Evolutionary conservation across 2,888 invertebrate genomes (phyloP).

Genomic region (Drosophila meridionalis): DNA sequence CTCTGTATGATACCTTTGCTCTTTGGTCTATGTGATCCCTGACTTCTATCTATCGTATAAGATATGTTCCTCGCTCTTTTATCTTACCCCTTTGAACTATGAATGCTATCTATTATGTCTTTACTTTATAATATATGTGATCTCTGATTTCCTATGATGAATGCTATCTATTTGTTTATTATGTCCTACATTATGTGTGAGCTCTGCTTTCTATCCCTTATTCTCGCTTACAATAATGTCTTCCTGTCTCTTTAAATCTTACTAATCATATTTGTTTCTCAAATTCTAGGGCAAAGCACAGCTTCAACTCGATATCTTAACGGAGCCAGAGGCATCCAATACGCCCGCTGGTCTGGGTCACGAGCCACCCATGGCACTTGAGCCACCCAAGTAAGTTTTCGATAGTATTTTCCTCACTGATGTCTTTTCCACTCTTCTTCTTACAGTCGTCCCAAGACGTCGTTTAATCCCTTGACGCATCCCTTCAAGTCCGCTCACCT

Average conservation of each 20-base stretch:
- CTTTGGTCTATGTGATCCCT: no score
- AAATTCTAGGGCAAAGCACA: constrained; percentile 89
- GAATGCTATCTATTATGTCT: neutral
- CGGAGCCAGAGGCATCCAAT: constrained; percentile 87
- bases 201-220: neutral
- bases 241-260: no score
- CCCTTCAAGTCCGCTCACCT: constrained; percentile 51
- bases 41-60: no score
- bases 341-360: constrained; percentile 89
- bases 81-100: no score
- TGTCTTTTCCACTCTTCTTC: constrained; percentile 11
- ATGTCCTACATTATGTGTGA: neutral
- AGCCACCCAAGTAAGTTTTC: constrained; percentile 87
- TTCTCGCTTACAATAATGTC: no score
- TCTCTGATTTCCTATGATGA: neutral
- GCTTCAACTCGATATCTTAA: constrained; percentile 88
- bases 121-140: no score
- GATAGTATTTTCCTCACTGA: neutral
- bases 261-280: no score
- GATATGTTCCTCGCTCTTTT: no score
- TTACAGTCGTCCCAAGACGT: constrained; percentile 87
- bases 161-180: neutral
- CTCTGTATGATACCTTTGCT: no score
- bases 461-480: constrained; percentile 86
- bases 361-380: constrained; percentile 87